phyloP scores from a whole-genome alignment of 2,888 invertebrate genomes.

The Escarpia spicata region DNA sequence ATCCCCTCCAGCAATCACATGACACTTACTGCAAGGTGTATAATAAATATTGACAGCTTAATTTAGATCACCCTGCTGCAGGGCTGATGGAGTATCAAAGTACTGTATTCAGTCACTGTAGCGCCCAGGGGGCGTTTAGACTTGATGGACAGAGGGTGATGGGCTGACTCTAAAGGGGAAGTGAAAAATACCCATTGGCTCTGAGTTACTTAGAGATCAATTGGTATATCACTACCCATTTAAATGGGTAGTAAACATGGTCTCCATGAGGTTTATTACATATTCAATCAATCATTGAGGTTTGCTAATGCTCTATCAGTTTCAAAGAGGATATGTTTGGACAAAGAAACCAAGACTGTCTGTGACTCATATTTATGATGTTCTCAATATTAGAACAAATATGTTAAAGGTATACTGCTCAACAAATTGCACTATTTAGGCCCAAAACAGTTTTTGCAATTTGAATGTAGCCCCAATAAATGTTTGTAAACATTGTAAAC shows the following conservation, averaged over 20 bases:
- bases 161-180: background rate
- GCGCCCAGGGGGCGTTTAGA: background rate
- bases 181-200: background rate
- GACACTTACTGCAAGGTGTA: background rate
- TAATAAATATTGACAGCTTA: constrained; percentile 1
- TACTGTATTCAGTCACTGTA: background rate
- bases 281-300: background rate
- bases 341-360: too few species aligned
- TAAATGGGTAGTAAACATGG: background rate
- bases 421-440: too few species aligned
- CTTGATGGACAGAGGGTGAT: background rate
- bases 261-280: background rate
- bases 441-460: too few species aligned
- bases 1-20: background rate
- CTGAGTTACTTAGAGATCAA: too few species aligned
- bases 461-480: too few species aligned
- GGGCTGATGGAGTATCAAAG: background rate
- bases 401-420: too few species aligned
- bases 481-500: too few species aligned
- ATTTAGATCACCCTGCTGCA: background rate
- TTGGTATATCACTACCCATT: background rate
- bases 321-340: too few species aligned
- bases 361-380: too few species aligned
- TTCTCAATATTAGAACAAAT: too few species aligned
- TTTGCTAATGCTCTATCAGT: background rate